These are phyloP conservation scores for Neopipo cinnamomea DNA, from an alignment of 2,113 vertebrate genomes.

Conservation along the genomic window DNA sequence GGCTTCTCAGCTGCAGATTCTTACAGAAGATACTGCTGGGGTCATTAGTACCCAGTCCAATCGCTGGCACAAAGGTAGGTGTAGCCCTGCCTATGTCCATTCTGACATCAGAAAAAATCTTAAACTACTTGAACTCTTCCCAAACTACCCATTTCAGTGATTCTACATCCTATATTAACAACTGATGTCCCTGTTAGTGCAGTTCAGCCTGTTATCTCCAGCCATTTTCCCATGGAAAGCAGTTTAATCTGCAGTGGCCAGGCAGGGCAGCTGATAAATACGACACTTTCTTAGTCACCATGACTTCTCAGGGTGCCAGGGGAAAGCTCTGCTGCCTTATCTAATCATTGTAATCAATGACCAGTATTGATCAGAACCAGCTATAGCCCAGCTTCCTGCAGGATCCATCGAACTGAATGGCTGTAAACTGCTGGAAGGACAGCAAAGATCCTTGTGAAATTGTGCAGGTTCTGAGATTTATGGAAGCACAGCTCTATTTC, in stretches of 20 bases:
- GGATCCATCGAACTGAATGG: background rate
- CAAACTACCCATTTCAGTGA: background rate
- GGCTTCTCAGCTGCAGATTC: background rate
- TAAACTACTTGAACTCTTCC: background rate
- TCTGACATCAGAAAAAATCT: background rate
- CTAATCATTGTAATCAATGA: conserved; percentile 16
- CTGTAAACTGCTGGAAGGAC: background rate
- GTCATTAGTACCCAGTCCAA: background rate
- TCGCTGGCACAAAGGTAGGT: background rate
- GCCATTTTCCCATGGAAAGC: background rate
- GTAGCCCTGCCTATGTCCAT: background rate
- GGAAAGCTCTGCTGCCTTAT: background rate
- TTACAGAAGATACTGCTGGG: background rate
- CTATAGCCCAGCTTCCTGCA: background rate
- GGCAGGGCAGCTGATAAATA: background rate
- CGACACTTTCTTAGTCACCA: background rate
- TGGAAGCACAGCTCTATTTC: background rate
- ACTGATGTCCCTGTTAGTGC: background rate
- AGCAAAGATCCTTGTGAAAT: background rate
- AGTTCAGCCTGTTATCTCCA: background rate
- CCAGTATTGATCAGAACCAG: conserved; percentile 9
- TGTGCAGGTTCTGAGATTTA: background rate
- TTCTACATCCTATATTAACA: background rate
- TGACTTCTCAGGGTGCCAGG: background rate
- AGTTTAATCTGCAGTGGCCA: background rate